A percentile compares a stretch with the other conserved stretches of the same genome.
Conservation (phyloP, 1,140 invertebrate genomes). For the Nixonia krombeini region DNA sequence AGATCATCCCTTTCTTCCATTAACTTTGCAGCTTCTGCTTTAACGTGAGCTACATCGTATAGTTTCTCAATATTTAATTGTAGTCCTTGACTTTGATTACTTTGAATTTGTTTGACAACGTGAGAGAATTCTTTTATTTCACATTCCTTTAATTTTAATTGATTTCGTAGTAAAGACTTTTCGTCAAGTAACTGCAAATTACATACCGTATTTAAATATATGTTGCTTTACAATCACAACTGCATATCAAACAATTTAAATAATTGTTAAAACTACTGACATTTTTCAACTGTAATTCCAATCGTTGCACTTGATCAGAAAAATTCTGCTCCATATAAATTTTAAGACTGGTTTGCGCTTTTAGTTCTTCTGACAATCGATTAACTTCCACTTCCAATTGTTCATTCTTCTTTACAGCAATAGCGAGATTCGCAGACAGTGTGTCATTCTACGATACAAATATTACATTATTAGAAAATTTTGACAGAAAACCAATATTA, state of each 20-base stretch:
- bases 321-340: conserved; percentile 58
- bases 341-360: conserved; percentile 52
- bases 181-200: conserved; percentile 55
- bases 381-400: conserved; percentile 56
- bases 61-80: conserved; percentile 66
- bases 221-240: too few species aligned
- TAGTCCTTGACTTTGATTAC: too few species aligned
- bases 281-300: conserved; percentile 62
- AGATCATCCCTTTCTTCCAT: conserved; percentile 66
- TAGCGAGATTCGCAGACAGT: conserved; percentile 50
- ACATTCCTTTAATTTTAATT: conserved; percentile 59
- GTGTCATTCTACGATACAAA: conserved; percentile 63
- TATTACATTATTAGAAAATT: conserved; percentile 11
- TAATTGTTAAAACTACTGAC: too few species aligned
- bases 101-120: conserved; percentile 58
- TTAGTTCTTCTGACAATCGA: conserved; percentile 56
- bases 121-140: conserved; percentile 61
- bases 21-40: conserved; percentile 58
- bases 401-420: conserved; percentile 52
- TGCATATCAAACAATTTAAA: too few species aligned
- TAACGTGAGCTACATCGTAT: conserved; percentile 62
- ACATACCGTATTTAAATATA: conserved; percentile 5
- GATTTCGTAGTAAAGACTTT: conserved; percentile 50
- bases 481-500: too few species aligned
- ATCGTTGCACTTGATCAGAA: conserved; percentile 57